A percentile compares a stretch with the other conserved stretches of the same genome.
Conservation (phyloP, 2,113 vertebrate genomes). For the Crotalus helleri region DNA sequence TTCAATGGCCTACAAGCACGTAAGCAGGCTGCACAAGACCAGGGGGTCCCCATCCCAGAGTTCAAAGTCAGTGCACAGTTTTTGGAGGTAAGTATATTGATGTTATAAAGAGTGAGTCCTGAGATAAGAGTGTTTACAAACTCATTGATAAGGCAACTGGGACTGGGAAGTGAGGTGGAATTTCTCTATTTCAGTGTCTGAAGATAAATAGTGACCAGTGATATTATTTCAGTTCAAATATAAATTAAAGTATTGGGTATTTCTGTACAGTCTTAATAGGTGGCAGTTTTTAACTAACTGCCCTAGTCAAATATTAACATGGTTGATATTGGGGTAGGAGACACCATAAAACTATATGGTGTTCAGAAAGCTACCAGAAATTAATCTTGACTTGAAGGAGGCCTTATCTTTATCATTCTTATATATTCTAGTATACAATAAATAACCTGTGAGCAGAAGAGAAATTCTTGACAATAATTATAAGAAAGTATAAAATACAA, state of each 20-base stretch:
- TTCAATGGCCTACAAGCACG: constrained; percentile 85
- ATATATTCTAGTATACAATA: not conserved
- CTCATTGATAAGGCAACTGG: not conserved
- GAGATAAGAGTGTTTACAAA: not conserved
- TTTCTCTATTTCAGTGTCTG: not conserved
- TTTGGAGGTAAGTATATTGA: constrained; percentile 79
- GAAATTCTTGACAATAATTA: not conserved
- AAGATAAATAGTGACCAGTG: not conserved
- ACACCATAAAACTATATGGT: not conserved
- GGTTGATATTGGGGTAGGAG: not conserved
- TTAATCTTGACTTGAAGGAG: not conserved
- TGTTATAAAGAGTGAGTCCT: not conserved
- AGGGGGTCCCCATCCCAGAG: constrained; percentile 74
- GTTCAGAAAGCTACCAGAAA: not conserved
- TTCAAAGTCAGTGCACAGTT: constrained; percentile 99
- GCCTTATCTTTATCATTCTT: not conserved
- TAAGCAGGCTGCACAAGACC: constrained; percentile 68
- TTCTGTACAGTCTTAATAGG: not conserved
- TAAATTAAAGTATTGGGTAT: not conserved
- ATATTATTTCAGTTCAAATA: not conserved
- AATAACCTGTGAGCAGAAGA: not conserved
- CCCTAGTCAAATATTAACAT: not conserved
- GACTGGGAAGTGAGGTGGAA: fast-evolving
- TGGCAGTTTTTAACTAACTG: not conserved
- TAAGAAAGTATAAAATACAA: not conserved